Conservation (phyloP, 2,113 vertebrate genomes). For the Megaceryle maxima region DNA sequence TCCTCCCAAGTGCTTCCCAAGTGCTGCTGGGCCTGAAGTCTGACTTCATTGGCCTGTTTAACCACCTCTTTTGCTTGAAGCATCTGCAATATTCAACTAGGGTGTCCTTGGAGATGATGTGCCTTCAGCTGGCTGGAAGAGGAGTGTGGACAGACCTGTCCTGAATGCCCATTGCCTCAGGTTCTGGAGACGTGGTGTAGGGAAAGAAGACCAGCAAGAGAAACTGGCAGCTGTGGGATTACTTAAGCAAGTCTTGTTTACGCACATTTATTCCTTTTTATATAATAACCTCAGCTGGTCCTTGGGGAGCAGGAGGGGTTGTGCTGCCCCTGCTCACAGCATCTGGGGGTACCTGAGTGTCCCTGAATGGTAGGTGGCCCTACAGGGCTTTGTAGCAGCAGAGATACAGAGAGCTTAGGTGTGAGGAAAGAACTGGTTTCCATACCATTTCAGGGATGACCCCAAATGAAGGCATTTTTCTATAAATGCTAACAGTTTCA, state of each 20-base stretch:
- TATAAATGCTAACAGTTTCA: background rate
- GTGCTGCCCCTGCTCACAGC: background rate
- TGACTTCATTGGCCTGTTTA: background rate
- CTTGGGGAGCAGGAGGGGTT: background rate
- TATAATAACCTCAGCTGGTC: background rate
- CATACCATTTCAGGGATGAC: background rate
- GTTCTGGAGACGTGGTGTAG: background rate
- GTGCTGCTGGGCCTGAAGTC: background rate
- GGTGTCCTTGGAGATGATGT: background rate
- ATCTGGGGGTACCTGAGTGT: background rate
- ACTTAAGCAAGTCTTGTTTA: slow-evolving; percentile 54
- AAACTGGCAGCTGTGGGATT: background rate
- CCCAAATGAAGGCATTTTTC: background rate
- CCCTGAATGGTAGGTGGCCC: fast-evolving
- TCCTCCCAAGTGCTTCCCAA: background rate
- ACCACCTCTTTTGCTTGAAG: background rate
- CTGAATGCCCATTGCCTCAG: background rate
- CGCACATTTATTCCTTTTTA: background rate
- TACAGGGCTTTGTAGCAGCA: background rate
- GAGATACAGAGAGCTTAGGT: background rate
- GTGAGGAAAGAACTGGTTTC: background rate
- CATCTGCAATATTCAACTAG: background rate
- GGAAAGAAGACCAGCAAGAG: background rate
- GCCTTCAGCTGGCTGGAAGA: background rate
- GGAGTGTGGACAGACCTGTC: fast-evolving